phyloP scores from a whole-genome alignment of 2,113 vertebrate genomes.

The Forbesichthys agassizii region DNA sequence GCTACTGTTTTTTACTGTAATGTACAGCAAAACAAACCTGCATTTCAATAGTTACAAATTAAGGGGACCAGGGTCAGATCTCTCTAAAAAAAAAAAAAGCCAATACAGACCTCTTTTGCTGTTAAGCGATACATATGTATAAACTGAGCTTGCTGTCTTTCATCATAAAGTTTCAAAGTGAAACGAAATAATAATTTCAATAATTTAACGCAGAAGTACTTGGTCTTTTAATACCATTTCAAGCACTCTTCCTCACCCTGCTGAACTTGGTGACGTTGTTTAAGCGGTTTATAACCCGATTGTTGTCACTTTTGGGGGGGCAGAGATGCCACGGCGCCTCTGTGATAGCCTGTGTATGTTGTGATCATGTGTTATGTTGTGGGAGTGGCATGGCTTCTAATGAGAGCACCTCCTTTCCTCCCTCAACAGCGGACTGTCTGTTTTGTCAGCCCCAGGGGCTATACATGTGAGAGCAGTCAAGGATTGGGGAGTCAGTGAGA shows the following conservation, averaged over 20 bases:
- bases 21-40: too few relatives aligned
- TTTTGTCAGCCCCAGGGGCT: constrained; percentile 25
- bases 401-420: background rate
- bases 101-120: too few relatives aligned
- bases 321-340: constrained; percentile 24
- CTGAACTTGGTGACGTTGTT: background rate
- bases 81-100: too few relatives aligned
- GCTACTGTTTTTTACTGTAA: too few relatives aligned
- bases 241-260: background rate
- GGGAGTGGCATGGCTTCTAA: constrained; percentile 43
- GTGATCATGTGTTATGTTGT: constrained; percentile 4
- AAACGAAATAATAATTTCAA: too few relatives aligned
- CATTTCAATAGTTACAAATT: too few relatives aligned
- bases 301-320: constrained; percentile 45
- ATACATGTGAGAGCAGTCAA: background rate
- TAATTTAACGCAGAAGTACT: too few relatives aligned
- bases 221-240: background rate
- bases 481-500: constrained; percentile 19
- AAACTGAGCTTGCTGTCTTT: too few relatives aligned
- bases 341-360: constrained; percentile 40
- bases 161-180: too few relatives aligned
- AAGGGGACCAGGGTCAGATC: too few relatives aligned
- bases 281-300: constrained; percentile 31
- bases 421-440: constrained; percentile 42
- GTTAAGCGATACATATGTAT: too few relatives aligned